Conservation (phyloP, 2,888 invertebrate species). For the Drosophila mercatorum region DNA sequence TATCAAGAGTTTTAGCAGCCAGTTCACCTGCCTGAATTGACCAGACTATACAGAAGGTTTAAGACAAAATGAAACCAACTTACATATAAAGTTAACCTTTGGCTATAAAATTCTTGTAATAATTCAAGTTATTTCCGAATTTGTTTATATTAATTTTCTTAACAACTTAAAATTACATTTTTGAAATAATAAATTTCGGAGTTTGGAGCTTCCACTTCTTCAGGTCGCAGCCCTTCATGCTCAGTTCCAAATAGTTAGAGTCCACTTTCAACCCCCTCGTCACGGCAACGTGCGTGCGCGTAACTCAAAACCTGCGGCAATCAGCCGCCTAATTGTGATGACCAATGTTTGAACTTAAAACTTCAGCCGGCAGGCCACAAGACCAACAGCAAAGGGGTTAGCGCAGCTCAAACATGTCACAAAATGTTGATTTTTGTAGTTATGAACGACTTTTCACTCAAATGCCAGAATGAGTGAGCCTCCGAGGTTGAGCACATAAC, state of each 20-base stretch:
- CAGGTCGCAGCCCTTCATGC: not conserved
- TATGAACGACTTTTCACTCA: slow-evolving; percentile 60
- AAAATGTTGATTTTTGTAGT: slow-evolving; percentile 57
- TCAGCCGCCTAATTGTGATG: slow-evolving; percentile 69
- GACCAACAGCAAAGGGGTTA: slow-evolving; percentile 46
- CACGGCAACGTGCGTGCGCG: slow-evolving; percentile 23
- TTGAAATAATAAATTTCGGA: no score
- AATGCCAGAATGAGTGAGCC: slow-evolving; percentile 34
- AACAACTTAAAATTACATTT: no score
- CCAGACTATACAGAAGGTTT: no score
- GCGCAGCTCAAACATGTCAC: slow-evolving; percentile 28
- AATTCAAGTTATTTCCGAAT: no score
- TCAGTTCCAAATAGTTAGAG: not conserved
- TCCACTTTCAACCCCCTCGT: slow-evolving; percentile 4
- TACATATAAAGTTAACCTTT: no score
- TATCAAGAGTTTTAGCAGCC: no score
- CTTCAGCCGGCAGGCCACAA: slow-evolving; percentile 40
- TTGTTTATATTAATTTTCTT: no score
- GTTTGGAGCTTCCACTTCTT: no score
- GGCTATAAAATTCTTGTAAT: no score
- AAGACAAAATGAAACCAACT: no score
- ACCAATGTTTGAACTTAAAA: slow-evolving; percentile 71
- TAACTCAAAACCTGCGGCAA: slow-evolving; percentile 57
- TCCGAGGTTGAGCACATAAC: slow-evolving; percentile 57
- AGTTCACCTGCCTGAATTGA: no score